These are phyloP conservation scores for Edolisoma coerulescens DNA, from an alignment of 2,113 vertebrate genomes.

Conservation along the genomic window DNA sequence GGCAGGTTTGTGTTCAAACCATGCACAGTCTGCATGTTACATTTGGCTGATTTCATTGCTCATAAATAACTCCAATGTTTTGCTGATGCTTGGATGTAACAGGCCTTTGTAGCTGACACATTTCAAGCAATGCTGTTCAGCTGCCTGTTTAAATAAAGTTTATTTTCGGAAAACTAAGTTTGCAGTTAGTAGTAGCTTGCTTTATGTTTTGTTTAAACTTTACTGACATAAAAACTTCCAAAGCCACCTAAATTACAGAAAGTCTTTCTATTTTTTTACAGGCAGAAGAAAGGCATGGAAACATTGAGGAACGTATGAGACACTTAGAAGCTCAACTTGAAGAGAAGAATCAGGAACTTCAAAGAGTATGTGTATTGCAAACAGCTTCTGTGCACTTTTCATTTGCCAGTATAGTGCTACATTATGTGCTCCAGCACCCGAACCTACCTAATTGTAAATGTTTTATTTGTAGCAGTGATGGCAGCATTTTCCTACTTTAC, in stretches of 20 bases:
- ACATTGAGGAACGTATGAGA: constrained; percentile 97
- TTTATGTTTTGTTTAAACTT: constrained; percentile 79
- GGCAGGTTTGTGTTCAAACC: constrained; percentile 85
- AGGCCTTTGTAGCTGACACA: constrained; percentile 84
- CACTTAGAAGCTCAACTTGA: constrained; percentile 97
- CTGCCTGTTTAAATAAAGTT: constrained; percentile 81
- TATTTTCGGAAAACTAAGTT: constrained; percentile 75
- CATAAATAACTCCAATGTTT: constrained; percentile 79
- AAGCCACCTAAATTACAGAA: constrained; percentile 50
- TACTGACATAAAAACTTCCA: constrained; percentile 20
- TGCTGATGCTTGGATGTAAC: constrained; percentile 83
- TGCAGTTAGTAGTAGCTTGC: constrained; percentile 86
- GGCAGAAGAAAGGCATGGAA: constrained; percentile 98
- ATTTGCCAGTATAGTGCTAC: not conserved
- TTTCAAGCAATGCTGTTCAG: constrained; percentile 87
- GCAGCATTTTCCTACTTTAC: not conserved
- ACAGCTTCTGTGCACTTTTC: not conserved
- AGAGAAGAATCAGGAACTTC: constrained; percentile 99
- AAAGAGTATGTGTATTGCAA: constrained; percentile 81
- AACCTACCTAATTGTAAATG: not conserved
- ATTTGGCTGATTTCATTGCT: constrained; percentile 87
- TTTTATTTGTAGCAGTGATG: not conserved
- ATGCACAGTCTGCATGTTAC: constrained; percentile 85
- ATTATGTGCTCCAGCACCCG: not conserved
- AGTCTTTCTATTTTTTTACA: constrained; percentile 70